Conservation (phyloP, 2,113 vertebrate genomes). For the Machaerirhynchus nigripectus region DNA sequence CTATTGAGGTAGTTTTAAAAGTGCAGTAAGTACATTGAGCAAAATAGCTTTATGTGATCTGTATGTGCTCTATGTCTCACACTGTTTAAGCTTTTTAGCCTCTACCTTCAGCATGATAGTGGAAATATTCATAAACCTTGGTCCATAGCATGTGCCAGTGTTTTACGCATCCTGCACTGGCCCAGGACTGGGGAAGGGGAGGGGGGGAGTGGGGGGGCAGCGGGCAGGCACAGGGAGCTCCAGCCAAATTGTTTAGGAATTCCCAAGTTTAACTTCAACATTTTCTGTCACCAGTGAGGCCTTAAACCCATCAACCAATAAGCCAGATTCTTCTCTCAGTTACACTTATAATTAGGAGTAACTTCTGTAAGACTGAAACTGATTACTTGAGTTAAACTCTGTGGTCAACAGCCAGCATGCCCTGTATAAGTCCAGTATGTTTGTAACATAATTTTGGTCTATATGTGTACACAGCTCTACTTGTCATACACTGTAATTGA, state of each 20-base stretch:
- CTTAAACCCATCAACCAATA: not conserved
- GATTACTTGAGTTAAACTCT: not conserved
- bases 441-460: not conserved
- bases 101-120: not conserved
- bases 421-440: not conserved
- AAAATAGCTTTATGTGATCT: not conserved
- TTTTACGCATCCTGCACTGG: not conserved
- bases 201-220: too few relatives aligned
- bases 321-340: not conserved
- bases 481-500: not conserved
- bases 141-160: not conserved
- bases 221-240: not conserved
- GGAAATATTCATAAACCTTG: not conserved
- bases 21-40: not conserved
- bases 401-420: not conserved
- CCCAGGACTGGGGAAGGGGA: fast-evolving
- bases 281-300: not conserved
- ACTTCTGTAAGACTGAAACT: not conserved
- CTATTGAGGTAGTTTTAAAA: not conserved
- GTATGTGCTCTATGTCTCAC: not conserved
- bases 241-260: not conserved
- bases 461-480: not conserved
- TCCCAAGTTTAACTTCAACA: not conserved
- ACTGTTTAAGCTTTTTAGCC: not conserved
- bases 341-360: not conserved